Evolutionary conservation across 1,140 invertebrate species (phyloP).

Genomic region (Portunus trituberculatus): DNA sequence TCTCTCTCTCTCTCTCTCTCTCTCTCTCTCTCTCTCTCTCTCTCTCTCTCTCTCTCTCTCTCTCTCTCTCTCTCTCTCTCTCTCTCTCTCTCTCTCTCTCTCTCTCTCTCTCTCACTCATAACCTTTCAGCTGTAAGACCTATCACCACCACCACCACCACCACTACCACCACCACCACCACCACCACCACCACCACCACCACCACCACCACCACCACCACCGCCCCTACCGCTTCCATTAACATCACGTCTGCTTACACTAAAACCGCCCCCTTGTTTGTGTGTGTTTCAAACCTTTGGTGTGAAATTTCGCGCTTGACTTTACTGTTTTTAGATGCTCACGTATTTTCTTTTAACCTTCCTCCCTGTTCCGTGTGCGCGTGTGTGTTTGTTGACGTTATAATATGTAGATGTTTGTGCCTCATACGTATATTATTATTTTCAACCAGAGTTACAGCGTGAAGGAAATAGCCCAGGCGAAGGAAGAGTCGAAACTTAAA

Average conservation of each 20-base stretch:
- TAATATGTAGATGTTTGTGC: no score
- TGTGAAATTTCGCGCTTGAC: not conserved
- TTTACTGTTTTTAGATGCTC: not conserved
- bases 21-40: not conserved
- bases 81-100: no score
- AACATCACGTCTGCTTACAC: constrained; percentile 2
- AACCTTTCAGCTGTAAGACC: no score
- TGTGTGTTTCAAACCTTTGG: not conserved
- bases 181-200: not conserved
- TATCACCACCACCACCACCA: no score
- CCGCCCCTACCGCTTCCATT: not conserved
- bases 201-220: no score
- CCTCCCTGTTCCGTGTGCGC: not conserved
- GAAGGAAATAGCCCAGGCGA: no score
- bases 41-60: not conserved
- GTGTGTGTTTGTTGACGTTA: not conserved
- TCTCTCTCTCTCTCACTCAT: no score
- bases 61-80: not conserved
- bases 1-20: not conserved
- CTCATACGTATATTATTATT: no score
- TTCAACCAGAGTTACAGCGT: no score
- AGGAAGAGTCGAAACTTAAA: no score
- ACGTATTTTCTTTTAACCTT: not conserved
- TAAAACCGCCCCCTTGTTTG: not conserved
- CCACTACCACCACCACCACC: not conserved